These are phyloP conservation scores for Blera fallax DNA, from an alignment of 2,888 invertebrate species.

Conservation along the genomic window DNA sequence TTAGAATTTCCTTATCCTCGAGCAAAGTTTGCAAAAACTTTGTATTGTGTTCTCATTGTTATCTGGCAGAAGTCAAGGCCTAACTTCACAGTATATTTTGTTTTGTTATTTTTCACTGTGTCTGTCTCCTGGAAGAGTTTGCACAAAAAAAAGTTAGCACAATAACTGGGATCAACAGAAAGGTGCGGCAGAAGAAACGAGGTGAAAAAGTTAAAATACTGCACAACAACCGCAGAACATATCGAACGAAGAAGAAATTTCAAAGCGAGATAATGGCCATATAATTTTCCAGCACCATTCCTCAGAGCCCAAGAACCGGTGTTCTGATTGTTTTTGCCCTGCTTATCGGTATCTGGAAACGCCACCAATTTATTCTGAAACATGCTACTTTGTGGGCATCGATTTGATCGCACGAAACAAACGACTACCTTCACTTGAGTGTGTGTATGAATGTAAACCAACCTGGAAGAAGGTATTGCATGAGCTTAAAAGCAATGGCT, in stretches of 20 bases:
- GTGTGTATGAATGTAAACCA: constrained; percentile 11
- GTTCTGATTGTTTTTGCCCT: constrained; percentile 65
- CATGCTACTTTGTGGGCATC: constrained; percentile 73
- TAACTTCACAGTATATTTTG: constrained; percentile 26
- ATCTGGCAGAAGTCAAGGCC: constrained; percentile 54
- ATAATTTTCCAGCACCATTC: constrained; percentile 62
- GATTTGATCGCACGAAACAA: constrained; percentile 65
- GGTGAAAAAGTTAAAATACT: constrained; percentile 36
- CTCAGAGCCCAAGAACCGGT: constrained; percentile 22
- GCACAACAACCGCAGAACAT: constrained; percentile 35
- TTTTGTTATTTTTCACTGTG: constrained; percentile 5
- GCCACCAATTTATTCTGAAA: constrained; percentile 73
- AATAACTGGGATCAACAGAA: constrained; percentile 18
- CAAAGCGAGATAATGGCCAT: constrained; percentile 69
- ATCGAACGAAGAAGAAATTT: constrained; percentile 55
- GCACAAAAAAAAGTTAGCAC: constrained; percentile 15
- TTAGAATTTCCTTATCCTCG: constrained; percentile 47
- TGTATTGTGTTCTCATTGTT: constrained; percentile 57
- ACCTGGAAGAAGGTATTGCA: constrained; percentile 5
- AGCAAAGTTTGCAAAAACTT: constrained; percentile 34
- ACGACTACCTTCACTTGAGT: constrained; percentile 30
- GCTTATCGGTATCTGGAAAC: constrained; percentile 72
- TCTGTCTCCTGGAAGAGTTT: constrained; percentile 2
- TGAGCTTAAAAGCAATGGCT: constrained; percentile 52
- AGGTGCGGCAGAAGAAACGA: constrained; percentile 9